Percentiles rank a stretch among this genome's conserved stretches.
Conservation (phyloP, 2,113 vertebrate species). For the Trichomycterus rosablanca region DNA sequence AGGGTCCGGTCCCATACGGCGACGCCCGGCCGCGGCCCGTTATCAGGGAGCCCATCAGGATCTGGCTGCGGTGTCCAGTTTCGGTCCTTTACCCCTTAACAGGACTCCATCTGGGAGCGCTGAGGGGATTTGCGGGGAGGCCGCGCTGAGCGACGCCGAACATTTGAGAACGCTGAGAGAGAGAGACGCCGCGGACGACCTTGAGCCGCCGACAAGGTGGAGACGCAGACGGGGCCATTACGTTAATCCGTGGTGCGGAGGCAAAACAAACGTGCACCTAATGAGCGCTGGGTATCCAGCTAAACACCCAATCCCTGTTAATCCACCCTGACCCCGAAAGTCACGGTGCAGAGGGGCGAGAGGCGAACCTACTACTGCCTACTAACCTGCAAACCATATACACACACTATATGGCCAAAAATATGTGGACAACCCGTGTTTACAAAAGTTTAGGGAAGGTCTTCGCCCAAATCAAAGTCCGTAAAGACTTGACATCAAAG, state of each 20-base stretch:
- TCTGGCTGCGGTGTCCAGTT: slow-evolving; percentile 83
- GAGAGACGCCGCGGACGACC: slow-evolving; percentile 65
- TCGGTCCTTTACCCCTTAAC: slow-evolving; percentile 71
- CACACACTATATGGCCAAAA: too few relatives aligned
- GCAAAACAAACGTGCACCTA: slow-evolving; percentile 33
- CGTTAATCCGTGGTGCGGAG: slow-evolving; percentile 64
- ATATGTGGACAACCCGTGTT: too few relatives aligned
- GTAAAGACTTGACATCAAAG: too few relatives aligned
- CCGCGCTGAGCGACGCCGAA: slow-evolving; percentile 77
- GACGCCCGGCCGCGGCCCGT: slow-evolving; percentile 80
- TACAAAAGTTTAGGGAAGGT: too few relatives aligned
- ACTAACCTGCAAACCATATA: too few relatives aligned
- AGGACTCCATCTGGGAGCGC: slow-evolving; percentile 77
- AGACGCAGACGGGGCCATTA: slow-evolving; percentile 74
- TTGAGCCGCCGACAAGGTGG: slow-evolving; percentile 70
- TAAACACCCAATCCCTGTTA: too few relatives aligned
- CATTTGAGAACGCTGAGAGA: slow-evolving; percentile 83
- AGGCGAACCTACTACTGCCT: too few relatives aligned
- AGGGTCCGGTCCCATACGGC: slow-evolving; percentile 73
- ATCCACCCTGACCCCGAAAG: too few relatives aligned
- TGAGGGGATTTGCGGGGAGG: slow-evolving; percentile 88
- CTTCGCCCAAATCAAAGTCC: too few relatives aligned
- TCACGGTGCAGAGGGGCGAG: too few relatives aligned
- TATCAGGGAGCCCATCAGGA: slow-evolving; percentile 86
- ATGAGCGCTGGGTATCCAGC: slow-evolving; percentile 9